A percentile compares a stretch with the other conserved stretches of the same genome.
Evolutionary conservation across 2,888 invertebrate genomes (phyloP).

Genomic region (Oligia strigilis): DNA sequence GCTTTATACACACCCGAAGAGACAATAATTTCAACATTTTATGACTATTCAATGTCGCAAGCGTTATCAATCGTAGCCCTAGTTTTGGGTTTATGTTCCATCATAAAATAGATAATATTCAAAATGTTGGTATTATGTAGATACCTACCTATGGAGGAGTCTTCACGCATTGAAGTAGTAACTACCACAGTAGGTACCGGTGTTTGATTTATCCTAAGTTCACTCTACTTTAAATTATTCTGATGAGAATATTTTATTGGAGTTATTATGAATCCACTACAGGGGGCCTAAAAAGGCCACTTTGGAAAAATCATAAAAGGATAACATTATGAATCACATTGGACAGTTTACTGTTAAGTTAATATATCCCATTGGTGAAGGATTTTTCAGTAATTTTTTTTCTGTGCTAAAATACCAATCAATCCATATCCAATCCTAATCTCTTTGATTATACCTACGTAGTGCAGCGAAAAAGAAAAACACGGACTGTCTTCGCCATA

Average conservation of each 20-base stretch:
- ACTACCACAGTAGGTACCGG: not conserved
- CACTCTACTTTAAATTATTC: not conserved
- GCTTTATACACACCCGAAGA: not conserved
- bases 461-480: no score
- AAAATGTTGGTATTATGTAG: not conserved
- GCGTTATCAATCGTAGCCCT: not conserved
- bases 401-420: no score
- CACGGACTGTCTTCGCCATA: no score
- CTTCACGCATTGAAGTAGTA: not conserved
- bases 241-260: not conserved
- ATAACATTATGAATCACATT: no score
- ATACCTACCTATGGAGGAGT: not conserved
- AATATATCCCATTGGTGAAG: no score
- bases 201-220: not conserved
- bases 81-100: constrained; percentile 16
- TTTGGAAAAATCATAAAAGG: no score
- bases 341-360: no score
- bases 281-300: not conserved
- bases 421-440: no score
- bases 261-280: not conserved
- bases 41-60: constrained; percentile 9
- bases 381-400: no score
- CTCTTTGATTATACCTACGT: no score
- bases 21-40: constrained; percentile 1
- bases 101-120: constrained; percentile 10